Base-by-base conservation (phyloP, 1,140 invertebrate species). In the Drosophila nannoptera region DNA sequence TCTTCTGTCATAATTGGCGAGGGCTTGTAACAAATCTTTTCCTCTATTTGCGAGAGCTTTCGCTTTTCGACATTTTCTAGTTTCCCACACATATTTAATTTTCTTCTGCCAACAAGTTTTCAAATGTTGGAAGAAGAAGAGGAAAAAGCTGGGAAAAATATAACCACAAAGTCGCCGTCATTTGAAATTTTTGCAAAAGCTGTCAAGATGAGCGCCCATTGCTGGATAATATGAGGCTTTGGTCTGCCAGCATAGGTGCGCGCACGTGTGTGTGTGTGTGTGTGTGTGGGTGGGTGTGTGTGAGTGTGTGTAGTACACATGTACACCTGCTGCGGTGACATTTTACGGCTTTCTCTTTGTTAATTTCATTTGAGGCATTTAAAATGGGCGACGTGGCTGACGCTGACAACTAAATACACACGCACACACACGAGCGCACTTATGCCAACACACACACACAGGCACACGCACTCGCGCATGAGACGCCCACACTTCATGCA, bases 341-440 rank as follows among this genome's bases (percentile, higher is more conserved):
- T 80, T 84, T 84, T 84, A 84, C 76, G 69, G 76, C 80, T 84
- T 77, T 78, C 76, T 84, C 80, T 84, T 84, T 84, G 80, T 84
- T 84, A 84, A 84, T 84, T 84, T 84, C 81, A 77, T 84, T 84
- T 84, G 81, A 80, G 67, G 76, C 80, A 80, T 84, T 84, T 86
- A 84, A 84, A 84, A 77, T 86, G 76, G 80, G 73, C 73, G 71
- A 65, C 80, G 66, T 73, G 49, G 69, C 80, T 84, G 80, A 49
- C 50, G 76, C 65, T 84, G 80, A 84, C 80, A 84, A 86, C 81
- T 84, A 80, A 83, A 83, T 83, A 84, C 63, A 80, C 58, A 60
- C 56, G n/a, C n/a, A 56, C 35, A 48, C 52, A 65, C 22, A 22
- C 22, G 22, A 22, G 22, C 22, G 22, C 22, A 3, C 22, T 22